These are phyloP conservation scores for Zapornia atra DNA, from an alignment of 2,113 vertebrate genomes.

Conservation along the genomic window DNA sequence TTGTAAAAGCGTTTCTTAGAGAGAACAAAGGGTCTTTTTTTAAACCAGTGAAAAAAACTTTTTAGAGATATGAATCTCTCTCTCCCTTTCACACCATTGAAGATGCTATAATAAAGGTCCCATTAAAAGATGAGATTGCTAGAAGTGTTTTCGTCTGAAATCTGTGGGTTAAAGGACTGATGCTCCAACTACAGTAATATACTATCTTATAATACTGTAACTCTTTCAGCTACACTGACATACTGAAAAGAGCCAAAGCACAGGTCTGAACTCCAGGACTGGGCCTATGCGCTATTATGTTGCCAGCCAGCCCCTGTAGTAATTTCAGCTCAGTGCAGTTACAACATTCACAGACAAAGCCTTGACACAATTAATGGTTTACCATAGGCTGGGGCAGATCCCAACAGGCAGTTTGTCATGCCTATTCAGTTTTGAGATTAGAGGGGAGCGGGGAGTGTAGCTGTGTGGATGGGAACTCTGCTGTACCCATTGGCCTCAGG, in stretches of 20 bases:
- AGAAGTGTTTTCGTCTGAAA: background rate
- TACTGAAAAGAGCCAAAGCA: background rate
- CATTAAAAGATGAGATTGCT: background rate
- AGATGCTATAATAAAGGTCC: background rate
- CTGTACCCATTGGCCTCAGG: background rate
- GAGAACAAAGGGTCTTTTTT: background rate
- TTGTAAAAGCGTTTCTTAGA: background rate
- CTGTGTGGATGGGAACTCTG: background rate
- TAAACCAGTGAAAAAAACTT: background rate
- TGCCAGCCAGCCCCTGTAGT: background rate
- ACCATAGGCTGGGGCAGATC: background rate
- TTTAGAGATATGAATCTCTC: background rate
- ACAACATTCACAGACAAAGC: background rate
- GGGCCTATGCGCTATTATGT: background rate
- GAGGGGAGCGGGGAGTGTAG: fast-evolving
- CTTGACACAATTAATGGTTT: background rate
- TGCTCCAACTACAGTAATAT: background rate
- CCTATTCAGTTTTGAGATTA: background rate
- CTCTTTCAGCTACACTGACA: background rate
- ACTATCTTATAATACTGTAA: background rate
- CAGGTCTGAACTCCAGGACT: background rate
- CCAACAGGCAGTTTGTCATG: background rate
- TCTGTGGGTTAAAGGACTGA: background rate
- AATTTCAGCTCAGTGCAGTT: background rate
- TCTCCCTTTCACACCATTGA: background rate